Percentiles rank a stretch among this genome's conserved stretches.
These are phyloP conservation scores for Crotalus horridus DNA, from an alignment of 2,113 vertebrate genomes.

Conservation along the genomic window DNA sequence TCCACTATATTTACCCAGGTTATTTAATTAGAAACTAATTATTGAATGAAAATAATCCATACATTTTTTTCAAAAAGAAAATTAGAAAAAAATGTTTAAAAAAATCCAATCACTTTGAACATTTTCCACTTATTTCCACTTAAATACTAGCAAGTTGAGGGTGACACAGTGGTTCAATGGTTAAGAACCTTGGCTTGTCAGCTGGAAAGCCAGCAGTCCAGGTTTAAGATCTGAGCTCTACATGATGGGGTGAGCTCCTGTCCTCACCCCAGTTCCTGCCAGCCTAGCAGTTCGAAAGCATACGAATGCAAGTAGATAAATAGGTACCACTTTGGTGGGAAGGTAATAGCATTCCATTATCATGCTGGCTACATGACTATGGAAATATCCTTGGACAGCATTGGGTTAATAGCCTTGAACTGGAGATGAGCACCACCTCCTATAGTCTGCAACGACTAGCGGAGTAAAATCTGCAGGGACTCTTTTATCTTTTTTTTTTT, in stretches of 20 bases:
- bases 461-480: too few relatives aligned
- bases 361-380: too few relatives aligned
- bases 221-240: not conserved
- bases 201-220: not conserved
- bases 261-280: not conserved
- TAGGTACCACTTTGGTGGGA: not conserved
- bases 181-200: not conserved
- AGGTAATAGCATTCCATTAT: too few relatives aligned
- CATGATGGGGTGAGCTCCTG: not conserved
- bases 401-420: too few relatives aligned
- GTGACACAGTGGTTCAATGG: not conserved
- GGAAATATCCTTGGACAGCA: too few relatives aligned
- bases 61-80: not conserved
- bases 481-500: too few relatives aligned
- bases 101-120: not conserved
- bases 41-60: not conserved
- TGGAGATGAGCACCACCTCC: too few relatives aligned
- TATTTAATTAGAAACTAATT: conserved; percentile 3
- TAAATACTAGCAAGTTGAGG: conserved; percentile 14
- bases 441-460: too few relatives aligned
- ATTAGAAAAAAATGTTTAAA: not conserved
- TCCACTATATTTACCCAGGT: conserved; percentile 16
- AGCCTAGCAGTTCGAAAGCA: not conserved
- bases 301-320: not conserved
- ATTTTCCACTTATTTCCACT: conserved; percentile 11